Evolutionary conservation across 2,113 vertebrate genomes (phyloP), one percentile per base, ranked within the genome.

Genomic region (Rhombomys opimus): DNA sequence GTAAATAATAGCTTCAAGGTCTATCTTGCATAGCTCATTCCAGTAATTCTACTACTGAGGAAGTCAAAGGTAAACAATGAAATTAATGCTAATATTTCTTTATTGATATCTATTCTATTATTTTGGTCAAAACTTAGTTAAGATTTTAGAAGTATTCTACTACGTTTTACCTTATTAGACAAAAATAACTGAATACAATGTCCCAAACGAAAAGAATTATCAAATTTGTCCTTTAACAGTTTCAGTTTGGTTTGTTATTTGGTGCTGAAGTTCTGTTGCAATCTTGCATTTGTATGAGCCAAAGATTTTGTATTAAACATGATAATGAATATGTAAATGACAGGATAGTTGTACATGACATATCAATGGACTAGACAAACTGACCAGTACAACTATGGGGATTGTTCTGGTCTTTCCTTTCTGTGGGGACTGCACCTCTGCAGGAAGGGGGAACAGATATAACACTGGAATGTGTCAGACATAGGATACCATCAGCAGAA

Each of bases 111-210:
- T 68, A 61, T 59, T 22, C 13, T 14, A 95, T 50, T 23, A 95
- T 90, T 92, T 81, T 73, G 72, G 93, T 87, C 38, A 94, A 95
- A 95, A 13, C 14, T 52, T 18, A 32, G 67, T 67, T 52, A 80
- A 92, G 61, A 88, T 22, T 35, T 10, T 95, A 59, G 4, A 85
- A 93, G 41, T 63, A 27, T 57, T 82, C 32, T 59, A 2, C 95
- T 90, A 7, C 76, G 41, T 86, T 94, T 87, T 86, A 50, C 27
- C 32, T 76, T 52, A 81, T 80, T 38, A 35, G 18, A 93, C 67
- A 82, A 94, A 96, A 91, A 14, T 38, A 86, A 77, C n/a, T 65
- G 38, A 90, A 35, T 73, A 75, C 68, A 93, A 92, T 86, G 78
- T 4, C 22, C 94, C 17, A 57, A 46, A 41, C 20, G 94, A 77